Evolutionary conservation across 2,797 vertebrate genomes (phyloP), one percentile per base, ranked within the genome.

Genomic region (Anas flavirostris): DNA sequence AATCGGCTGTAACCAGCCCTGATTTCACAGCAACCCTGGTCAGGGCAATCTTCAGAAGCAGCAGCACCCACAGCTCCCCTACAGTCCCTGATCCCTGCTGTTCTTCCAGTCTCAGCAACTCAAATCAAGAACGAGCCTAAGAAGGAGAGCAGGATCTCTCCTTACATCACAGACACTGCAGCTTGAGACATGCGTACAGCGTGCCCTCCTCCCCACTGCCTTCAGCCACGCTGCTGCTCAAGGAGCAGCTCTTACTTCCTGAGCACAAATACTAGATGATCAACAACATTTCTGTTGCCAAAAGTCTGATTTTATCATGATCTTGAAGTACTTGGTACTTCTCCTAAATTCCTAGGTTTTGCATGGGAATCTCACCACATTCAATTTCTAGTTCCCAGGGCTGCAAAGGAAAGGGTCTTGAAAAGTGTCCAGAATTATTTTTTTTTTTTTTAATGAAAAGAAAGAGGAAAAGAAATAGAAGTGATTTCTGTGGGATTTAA

Each of bases 371-470:
- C 39, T 70, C 43, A 48, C 10, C 16, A 26, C 10, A 11, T 37
- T 31, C 1, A 22, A 18, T 19, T 82, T 90, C 44, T 64, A 16
- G 6, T 33, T 63, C n/a, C 6, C 23, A 87, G 16, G 5, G 3
- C 5, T 46, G 8, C 17, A 68, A 72, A 53, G 14, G 7, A 29
- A 7, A 39, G 31, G 5, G 4, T 48, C 44, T 9, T 56, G 17
- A 55, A 81, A 85, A 60, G 17, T 7, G 2, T 13, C 0, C 0
- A 48, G 48, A 72, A 52, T 9, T 0, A 48, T 7, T 0, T 15
- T 0, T 26, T 15, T 0, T 26, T 93, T 93, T 2, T 28, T 15
- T 35, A 8, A 10, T 1, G 2, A 1, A 17, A 66, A 28, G 23
- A 75, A 39, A 29, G 28, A 50, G 37, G 2, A 43, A 48, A 48